A percentile compares a stretch with the other conserved stretches of the same genome.
These are phyloP conservation scores for Malacoraja senta DNA, from an alignment of 2,797 vertebrate species.

Conservation along the genomic window DNA sequence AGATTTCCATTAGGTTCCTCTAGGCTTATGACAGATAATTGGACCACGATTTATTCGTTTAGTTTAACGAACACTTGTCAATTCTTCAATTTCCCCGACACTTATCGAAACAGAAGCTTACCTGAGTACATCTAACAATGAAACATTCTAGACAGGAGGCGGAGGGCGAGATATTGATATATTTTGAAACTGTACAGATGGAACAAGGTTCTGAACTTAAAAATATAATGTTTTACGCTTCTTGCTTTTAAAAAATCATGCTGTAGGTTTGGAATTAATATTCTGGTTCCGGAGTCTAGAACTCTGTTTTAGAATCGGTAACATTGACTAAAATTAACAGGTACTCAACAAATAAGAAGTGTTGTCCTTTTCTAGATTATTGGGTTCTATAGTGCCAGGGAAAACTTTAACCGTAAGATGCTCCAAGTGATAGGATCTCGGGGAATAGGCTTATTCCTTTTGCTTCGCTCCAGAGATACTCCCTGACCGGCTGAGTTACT, in stretches of 20 bases:
- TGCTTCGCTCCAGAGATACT: too few relatives aligned
- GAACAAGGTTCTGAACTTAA: not conserved
- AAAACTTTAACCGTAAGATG: not conserved
- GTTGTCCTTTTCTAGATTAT: not conserved
- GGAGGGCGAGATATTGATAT: not conserved
- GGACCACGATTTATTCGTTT: not conserved
- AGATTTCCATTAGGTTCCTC: conserved; percentile 12
- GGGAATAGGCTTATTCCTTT: not conserved
- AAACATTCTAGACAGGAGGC: too few relatives aligned
- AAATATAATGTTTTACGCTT: too few relatives aligned
- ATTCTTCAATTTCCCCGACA: not conserved
- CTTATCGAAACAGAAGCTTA: not conserved
- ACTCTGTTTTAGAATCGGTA: not conserved
- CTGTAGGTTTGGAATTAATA: not conserved
- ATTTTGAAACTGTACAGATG: not conserved
- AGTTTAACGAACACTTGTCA: conserved; percentile 11
- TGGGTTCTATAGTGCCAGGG: not conserved
- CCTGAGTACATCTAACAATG: not conserved
- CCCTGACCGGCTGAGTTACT: too few relatives aligned
- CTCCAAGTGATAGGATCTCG: not conserved
- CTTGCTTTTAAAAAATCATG: not conserved
- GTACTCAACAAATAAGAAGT: not conserved
- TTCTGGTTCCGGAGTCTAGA: not conserved
- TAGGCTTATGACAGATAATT: not conserved
- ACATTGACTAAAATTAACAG: conserved; percentile 5